Conservation (phyloP, 2,113 vertebrate genomes). For the Eurystomus gularis region DNA sequence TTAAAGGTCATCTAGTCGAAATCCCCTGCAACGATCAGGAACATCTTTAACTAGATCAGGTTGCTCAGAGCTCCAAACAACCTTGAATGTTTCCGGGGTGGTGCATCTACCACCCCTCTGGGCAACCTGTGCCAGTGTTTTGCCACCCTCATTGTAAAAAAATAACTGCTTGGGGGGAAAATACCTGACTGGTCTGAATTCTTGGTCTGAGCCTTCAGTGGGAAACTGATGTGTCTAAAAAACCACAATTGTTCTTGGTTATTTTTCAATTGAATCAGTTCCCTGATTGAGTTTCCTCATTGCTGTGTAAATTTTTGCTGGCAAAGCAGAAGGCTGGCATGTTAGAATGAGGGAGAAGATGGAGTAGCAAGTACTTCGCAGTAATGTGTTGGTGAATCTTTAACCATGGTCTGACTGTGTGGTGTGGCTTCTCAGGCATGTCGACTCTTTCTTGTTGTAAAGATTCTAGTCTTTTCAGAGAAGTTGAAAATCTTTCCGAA, state of each 20-base stretch:
- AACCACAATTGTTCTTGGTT: background rate
- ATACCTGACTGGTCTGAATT: background rate
- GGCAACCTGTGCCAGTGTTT: background rate
- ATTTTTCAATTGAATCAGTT: background rate
- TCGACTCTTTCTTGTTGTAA: background rate
- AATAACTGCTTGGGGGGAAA: background rate
- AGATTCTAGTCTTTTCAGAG: background rate
- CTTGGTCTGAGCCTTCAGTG: background rate
- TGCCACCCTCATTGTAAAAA: background rate
- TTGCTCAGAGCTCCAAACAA: background rate
- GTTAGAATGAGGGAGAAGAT: background rate
- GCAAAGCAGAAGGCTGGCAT: background rate
- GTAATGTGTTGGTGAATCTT: background rate
- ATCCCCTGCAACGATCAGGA: background rate
- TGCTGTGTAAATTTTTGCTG: background rate
- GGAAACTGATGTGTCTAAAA: background rate
- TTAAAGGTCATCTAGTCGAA: background rate
- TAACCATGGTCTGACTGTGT: background rate
- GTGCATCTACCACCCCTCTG: background rate
- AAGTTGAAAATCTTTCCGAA: background rate
- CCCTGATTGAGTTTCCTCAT: background rate
- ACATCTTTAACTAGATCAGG: background rate
- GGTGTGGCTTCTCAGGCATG: background rate
- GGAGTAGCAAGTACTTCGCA: background rate
- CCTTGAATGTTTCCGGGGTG: background rate